Percentiles rank a stretch among this genome's conserved stretches.
These are phyloP conservation scores for Blastobasis adustella DNA, from an alignment of 2,888 invertebrate species.

Conservation along the genomic window DNA sequence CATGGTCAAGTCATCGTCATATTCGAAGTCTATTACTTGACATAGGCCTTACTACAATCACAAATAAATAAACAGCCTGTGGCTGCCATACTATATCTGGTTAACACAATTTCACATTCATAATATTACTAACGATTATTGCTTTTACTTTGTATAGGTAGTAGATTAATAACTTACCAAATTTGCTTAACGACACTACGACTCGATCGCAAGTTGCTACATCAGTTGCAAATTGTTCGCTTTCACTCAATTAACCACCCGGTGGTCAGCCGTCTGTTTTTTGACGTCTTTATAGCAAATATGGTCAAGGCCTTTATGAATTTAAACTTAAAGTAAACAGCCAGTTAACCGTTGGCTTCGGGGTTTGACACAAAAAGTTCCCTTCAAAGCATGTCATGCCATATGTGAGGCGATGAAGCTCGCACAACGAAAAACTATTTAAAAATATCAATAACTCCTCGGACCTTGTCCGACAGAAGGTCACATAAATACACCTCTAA, in stretches of 20 bases:
- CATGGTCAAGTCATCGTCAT: too few relatives aligned
- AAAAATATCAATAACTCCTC: slow-evolving; percentile 57
- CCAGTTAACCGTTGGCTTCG: slow-evolving; percentile 25
- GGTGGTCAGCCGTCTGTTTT: slow-evolving; percentile 12
- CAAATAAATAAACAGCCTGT: too few relatives aligned
- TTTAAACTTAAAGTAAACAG: slow-evolving; percentile 26
- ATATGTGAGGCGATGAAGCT: slow-evolving; percentile 47
- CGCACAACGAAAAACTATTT: slow-evolving; percentile 43
- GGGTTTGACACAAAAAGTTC: neutral
- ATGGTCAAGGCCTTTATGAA: slow-evolving; percentile 2
- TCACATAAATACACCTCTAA: slow-evolving; percentile 56
- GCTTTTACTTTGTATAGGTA: neutral
- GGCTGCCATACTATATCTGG: too few relatives aligned
- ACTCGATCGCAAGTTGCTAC: slow-evolving; percentile 8
- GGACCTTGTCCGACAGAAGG: slow-evolving; percentile 60
- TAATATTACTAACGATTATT: neutral
- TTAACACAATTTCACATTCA: too few relatives aligned
- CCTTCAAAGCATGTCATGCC: slow-evolving; percentile 55
- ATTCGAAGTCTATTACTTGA: too few relatives aligned
- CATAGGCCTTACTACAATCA: too few relatives aligned
- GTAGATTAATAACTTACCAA: neutral
- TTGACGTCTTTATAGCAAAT: slow-evolving; percentile 10
- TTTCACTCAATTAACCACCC: slow-evolving; percentile 20
- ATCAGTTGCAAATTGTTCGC: slow-evolving; percentile 13
- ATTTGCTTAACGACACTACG: neutral